phyloP scores from a whole-genome alignment of 2,888 invertebrate species.

The Mythimna vitellina region DNA sequence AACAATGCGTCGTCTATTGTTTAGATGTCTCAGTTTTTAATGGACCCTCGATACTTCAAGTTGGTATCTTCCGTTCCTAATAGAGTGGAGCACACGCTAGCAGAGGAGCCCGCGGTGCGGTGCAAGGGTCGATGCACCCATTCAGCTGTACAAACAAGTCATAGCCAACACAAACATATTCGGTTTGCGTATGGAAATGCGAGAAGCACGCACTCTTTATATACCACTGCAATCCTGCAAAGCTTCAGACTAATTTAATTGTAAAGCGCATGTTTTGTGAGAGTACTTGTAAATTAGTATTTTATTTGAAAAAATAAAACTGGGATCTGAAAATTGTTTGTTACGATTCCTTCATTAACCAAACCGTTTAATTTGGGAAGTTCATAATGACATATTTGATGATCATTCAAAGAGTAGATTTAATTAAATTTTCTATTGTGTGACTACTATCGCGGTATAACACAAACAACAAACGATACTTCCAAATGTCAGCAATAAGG shows the following conservation, averaged over 20 bases:
- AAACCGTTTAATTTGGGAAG: too few species aligned
- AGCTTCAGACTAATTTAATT: not conserved
- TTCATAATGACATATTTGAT: too few species aligned
- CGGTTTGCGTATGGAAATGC: slow-evolving; percentile 21
- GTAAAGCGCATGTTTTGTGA: not conserved
- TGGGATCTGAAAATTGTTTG: not conserved
- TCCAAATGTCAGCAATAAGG: too few species aligned
- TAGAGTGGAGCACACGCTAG: slow-evolving; percentile 35
- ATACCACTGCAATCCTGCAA: not conserved
- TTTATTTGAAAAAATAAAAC: too few species aligned
- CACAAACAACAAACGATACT: too few species aligned
- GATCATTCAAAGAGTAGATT: too few species aligned
- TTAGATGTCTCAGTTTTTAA: slow-evolving; percentile 29
- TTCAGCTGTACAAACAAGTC: slow-evolving; percentile 60
- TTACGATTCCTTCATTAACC: too few species aligned
- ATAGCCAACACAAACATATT: slow-evolving; percentile 44
- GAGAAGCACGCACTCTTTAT: slow-evolving; percentile 7
- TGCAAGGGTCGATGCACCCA: slow-evolving; percentile 59
- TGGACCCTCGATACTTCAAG: slow-evolving; percentile 53
- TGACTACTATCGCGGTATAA: too few species aligned
- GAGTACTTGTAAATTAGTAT: too few species aligned
- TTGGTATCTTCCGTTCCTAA: slow-evolving; percentile 53
- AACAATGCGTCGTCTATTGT: not conserved
- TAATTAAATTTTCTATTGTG: too few species aligned
- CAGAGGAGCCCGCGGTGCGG: slow-evolving; percentile 9